phyloP scores from a whole-genome alignment of 2,113 vertebrate species.

The Ceyx melanurus region DNA sequence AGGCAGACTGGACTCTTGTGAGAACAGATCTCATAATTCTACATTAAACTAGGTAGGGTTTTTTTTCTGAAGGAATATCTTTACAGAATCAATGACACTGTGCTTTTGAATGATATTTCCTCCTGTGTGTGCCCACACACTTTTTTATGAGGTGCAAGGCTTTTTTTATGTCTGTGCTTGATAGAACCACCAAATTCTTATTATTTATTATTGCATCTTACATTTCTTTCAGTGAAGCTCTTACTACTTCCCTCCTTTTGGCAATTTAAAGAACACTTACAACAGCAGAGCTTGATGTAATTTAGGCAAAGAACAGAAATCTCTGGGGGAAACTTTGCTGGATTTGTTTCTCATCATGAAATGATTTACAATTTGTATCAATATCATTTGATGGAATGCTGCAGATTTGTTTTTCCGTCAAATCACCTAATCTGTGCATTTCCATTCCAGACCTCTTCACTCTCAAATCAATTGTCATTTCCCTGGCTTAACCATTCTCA shows the following conservation, averaged over 20 bases:
- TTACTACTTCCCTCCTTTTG: background rate
- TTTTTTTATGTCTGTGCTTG: background rate
- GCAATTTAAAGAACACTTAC: constrained; percentile 25
- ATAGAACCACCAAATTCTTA: background rate
- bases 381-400: constrained; percentile 28
- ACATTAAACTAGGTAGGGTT: background rate
- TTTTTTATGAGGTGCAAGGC: background rate
- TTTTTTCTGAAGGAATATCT: background rate
- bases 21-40: background rate
- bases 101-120: background rate
- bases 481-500: background rate
- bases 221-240: background rate
- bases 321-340: constrained; percentile 8
- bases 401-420: constrained; percentile 35
- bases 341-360: constrained; percentile 18
- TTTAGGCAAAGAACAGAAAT: constrained; percentile 32
- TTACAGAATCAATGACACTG: background rate
- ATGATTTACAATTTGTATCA: constrained; percentile 52
- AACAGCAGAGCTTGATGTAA: constrained; percentile 10
- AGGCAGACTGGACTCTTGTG: background rate
- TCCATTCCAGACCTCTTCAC: background rate
- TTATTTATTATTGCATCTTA: constrained; percentile 4
- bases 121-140: background rate
- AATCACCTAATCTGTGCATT: background rate
- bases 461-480: constrained; percentile 16